These are phyloP conservation scores for Schlechtendalia chinensis DNA, from an alignment of 1,140 invertebrate genomes.

Conservation along the genomic window DNA sequence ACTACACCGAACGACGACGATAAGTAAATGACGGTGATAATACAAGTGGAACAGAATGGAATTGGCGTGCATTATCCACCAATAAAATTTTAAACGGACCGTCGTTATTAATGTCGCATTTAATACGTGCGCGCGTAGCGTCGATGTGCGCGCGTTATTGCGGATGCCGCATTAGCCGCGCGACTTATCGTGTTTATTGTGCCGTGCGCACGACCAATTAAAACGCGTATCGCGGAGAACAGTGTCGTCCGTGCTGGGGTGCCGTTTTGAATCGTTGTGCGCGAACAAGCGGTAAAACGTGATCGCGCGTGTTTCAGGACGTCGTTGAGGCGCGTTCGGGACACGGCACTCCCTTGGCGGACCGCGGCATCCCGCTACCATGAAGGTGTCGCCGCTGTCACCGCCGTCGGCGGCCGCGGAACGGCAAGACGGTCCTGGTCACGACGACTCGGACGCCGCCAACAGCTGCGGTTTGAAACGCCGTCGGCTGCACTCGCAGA, in stretches of 20 bases:
- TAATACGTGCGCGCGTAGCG: not conserved
- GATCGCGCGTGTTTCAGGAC: slow-evolving; percentile 8
- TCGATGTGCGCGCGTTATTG: not conserved
- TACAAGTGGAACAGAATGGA: slow-evolving; percentile 20
- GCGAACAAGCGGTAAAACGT: too few relatives aligned
- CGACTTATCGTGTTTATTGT: not conserved
- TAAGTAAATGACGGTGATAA: slow-evolving; percentile 25
- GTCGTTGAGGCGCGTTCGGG: not conserved
- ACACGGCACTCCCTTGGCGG: too few relatives aligned
- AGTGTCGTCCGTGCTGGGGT: too few relatives aligned
- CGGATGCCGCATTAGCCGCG: slow-evolving; percentile 26
- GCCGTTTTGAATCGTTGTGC: too few relatives aligned
- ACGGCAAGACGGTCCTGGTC: not conserved
- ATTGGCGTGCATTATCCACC: slow-evolving; percentile 30
- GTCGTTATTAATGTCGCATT: not conserved
- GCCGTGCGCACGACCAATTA: slow-evolving; percentile 7
- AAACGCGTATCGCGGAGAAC: not conserved
- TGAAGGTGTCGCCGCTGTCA: slow-evolving; percentile 12
- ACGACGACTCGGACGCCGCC: not conserved
- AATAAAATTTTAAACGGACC: slow-evolving; percentile 31
- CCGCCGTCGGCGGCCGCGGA: not conserved
- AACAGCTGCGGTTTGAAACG: not conserved
- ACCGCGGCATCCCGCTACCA: not conserved
- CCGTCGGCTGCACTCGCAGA: not conserved
- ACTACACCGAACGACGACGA: not conserved